A percentile compares a stretch with the other conserved stretches of the same genome.
Conservation (phyloP, 1,140 invertebrate genomes). For the Xylocopa sonorina region DNA sequence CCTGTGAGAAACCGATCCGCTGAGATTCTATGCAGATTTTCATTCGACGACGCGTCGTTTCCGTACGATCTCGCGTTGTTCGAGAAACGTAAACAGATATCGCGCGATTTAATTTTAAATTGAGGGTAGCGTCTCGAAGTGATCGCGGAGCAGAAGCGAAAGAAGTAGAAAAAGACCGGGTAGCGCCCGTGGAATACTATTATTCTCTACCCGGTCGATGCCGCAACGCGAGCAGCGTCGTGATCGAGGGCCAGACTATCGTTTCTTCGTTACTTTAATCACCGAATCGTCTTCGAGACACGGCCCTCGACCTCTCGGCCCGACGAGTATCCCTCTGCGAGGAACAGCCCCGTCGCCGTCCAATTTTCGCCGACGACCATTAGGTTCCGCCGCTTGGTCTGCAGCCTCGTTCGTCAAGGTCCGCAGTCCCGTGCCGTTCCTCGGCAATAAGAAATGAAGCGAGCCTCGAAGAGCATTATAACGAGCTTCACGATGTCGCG, state of each 20-base stretch:
- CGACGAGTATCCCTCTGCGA: constrained; percentile 18
- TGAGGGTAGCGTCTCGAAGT: too few species aligned
- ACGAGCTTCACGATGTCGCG: constrained; percentile 71
- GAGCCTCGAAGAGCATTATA: constrained; percentile 65
- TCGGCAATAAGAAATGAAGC: constrained; percentile 62
- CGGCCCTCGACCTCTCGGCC: not conserved
- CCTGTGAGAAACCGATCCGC: too few species aligned
- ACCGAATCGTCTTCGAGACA: constrained; percentile 55
- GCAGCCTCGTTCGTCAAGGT: constrained; percentile 59
- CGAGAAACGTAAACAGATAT: too few species aligned
- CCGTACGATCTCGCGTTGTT: too few species aligned
- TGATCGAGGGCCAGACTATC: constrained; percentile 16
- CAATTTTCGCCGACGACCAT: constrained; percentile 65
- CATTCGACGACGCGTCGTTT: too few species aligned
- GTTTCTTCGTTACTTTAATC: constrained; percentile 63
- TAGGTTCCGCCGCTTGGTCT: constrained; percentile 54
- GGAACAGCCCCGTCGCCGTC: constrained; percentile 57
- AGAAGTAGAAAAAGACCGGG: too few species aligned
- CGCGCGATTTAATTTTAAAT: too few species aligned
- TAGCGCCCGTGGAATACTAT: constrained; percentile 7
- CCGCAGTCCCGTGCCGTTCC: constrained; percentile 45
- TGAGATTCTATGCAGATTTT: too few species aligned
- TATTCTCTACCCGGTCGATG: not conserved
- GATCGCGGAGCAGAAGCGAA: not conserved
- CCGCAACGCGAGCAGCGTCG: not conserved